These are phyloP conservation scores for Coremacera marginata DNA, from an alignment of 2,888 invertebrate species.

Conservation along the genomic window DNA sequence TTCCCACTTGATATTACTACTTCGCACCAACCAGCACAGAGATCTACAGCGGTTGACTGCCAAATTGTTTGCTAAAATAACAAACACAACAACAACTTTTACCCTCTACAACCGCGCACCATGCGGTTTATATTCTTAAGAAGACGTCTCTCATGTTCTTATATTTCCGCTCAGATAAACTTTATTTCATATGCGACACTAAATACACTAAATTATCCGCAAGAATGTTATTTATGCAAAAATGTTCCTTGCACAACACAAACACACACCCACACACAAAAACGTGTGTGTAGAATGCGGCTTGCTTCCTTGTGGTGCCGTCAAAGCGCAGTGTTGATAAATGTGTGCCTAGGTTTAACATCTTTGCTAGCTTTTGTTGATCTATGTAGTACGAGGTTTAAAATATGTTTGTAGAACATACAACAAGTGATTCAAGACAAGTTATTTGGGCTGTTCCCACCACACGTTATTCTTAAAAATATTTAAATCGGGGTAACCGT, in stretches of 20 bases:
- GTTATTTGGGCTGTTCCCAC: too few species aligned
- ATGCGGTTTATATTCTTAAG: too few species aligned
- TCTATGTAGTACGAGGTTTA: too few species aligned
- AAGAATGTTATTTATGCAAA: slow-evolving; percentile 57
- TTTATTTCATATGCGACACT: slow-evolving; percentile 57
- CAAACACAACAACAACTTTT: background rate
- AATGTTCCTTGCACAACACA: slow-evolving; percentile 6
- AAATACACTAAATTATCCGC: slow-evolving; percentile 58
- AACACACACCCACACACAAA: background rate
- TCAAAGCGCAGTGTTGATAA: too few species aligned
- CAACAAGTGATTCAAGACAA: too few species aligned
- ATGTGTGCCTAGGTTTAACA: too few species aligned
- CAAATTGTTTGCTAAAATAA: slow-evolving; percentile 3
- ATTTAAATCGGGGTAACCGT: too few species aligned
- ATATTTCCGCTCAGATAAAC: slow-evolving; percentile 57
- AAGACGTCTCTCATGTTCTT: slow-evolving; percentile 16
- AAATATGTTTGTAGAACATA: too few species aligned
- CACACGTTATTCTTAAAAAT: too few species aligned
- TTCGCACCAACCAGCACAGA: background rate
- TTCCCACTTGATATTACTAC: slow-evolving; percentile 9
- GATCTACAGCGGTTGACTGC: slow-evolving; percentile 9
- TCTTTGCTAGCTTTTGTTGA: too few species aligned
- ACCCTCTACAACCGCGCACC: too few species aligned
- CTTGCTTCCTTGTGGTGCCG: too few species aligned
- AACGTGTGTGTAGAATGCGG: background rate